A percentile compares a stretch with the other conserved stretches of the same genome.
These are phyloP conservation scores for Cherax destructor DNA, from an alignment of 1,140 invertebrate genomes.

Conservation along the genomic window DNA sequence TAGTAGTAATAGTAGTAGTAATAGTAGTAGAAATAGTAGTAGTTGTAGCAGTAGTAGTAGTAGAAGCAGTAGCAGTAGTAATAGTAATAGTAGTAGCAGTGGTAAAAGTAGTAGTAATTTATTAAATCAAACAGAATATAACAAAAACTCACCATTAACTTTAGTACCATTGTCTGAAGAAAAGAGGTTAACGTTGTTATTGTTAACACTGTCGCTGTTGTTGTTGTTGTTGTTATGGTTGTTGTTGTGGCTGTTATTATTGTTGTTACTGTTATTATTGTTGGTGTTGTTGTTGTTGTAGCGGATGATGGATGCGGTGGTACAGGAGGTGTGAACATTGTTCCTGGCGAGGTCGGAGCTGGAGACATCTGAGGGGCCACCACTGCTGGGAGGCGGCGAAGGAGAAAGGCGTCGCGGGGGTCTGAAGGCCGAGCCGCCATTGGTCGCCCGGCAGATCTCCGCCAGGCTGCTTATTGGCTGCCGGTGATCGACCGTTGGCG, in stretches of 20 bases:
- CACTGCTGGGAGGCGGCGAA: slow-evolving; percentile 24
- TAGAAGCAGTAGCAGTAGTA: too few species aligned
- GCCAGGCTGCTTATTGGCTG: slow-evolving; percentile 42
- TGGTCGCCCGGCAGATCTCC: slow-evolving; percentile 47
- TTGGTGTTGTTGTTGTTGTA: slow-evolving; percentile 44
- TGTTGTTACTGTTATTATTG: slow-evolving; percentile 49
- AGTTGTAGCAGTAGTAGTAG: too few species aligned
- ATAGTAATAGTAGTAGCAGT: too few species aligned
- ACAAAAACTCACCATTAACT: slow-evolving; percentile 40
- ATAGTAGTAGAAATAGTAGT: too few species aligned
- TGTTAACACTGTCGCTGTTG: slow-evolving; percentile 29
- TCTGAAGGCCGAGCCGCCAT: slow-evolving; percentile 70
- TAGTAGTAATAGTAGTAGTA: too few species aligned
- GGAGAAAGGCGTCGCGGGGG: slow-evolving; percentile 54
- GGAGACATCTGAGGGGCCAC: slow-evolving; percentile 73
- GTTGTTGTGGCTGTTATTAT: slow-evolving; percentile 18
- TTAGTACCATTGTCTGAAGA: slow-evolving; percentile 22
- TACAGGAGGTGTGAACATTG: slow-evolving; percentile 69
- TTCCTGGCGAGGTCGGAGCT: slow-evolving; percentile 19
- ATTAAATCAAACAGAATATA: too few species aligned
- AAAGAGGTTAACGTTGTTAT: slow-evolving; percentile 20
- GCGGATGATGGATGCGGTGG: slow-evolving; percentile 51
- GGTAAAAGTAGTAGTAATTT: too few species aligned
- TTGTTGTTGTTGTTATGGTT: slow-evolving; percentile 47
- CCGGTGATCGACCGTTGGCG: slow-evolving; percentile 39